Evolutionary conservation across 2,113 vertebrate genomes (phyloP).

Genomic region (Morone saxatilis): DNA sequence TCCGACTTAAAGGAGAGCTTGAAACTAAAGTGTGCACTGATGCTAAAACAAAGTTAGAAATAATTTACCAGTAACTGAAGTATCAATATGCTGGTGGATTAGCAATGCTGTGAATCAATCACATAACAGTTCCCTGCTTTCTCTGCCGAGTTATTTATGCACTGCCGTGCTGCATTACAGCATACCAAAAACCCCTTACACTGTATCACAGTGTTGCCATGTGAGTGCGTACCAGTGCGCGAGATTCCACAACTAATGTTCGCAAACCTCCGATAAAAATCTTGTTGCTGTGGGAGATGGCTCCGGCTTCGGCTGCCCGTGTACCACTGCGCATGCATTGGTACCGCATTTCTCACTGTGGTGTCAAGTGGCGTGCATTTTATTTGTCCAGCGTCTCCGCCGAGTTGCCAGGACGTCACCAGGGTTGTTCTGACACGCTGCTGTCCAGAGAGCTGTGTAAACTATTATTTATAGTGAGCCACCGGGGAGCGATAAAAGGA

Average conservation of each 20-base stretch:
- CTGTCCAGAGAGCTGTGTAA: slow-evolving; percentile 57
- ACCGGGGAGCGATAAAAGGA: slow-evolving; percentile 19
- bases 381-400: slow-evolving; percentile 43
- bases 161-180: slow-evolving; percentile 32
- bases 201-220: slow-evolving; percentile 45
- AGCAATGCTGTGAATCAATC: neutral
- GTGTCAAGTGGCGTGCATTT: slow-evolving; percentile 58
- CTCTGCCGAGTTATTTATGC: slow-evolving; percentile 61
- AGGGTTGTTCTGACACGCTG: slow-evolving; percentile 32
- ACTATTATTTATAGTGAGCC: slow-evolving; percentile 60
- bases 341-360: slow-evolving; percentile 32
- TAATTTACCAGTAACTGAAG: neutral
- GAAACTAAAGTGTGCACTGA: too few relatives aligned
- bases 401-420: slow-evolving; percentile 32
- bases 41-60: neutral
- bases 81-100: neutral
- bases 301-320: neutral
- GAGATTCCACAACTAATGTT: slow-evolving; percentile 73
- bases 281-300: slow-evolving; percentile 39
- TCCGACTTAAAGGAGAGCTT: neutral
- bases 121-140: slow-evolving; percentile 32
- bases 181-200: slow-evolving; percentile 29
- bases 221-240: slow-evolving; percentile 27
- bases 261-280: slow-evolving; percentile 63
- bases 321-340: neutral